Conservation (phyloP, 2,888 invertebrate genomes). For the Lithophane socia region DNA sequence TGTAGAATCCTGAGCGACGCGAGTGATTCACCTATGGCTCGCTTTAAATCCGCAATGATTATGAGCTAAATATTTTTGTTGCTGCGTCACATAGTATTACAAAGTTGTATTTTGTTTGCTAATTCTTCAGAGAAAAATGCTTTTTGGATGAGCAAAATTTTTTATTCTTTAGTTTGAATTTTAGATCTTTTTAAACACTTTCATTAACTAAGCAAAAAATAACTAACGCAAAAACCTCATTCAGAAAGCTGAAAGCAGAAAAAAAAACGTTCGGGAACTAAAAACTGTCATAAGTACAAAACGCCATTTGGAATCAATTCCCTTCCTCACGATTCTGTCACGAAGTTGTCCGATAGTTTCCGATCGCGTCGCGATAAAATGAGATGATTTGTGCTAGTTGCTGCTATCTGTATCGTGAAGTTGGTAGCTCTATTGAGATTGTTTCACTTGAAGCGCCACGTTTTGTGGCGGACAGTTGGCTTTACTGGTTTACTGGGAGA, state of each 20-base stretch:
- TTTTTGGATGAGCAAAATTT: background rate
- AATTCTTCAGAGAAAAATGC: background rate
- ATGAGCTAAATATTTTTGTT: background rate
- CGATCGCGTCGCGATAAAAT: constrained; percentile 49
- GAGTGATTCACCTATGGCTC: too few species aligned
- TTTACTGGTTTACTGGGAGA: background rate
- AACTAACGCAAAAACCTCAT: constrained; percentile 6
- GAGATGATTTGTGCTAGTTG: constrained; percentile 52
- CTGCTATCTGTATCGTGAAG: constrained; percentile 23
- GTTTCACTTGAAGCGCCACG: constrained; percentile 21
- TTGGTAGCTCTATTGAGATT: constrained; percentile 32
- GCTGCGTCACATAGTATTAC: background rate
- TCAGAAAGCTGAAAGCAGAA: background rate
- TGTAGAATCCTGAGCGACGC: too few species aligned
- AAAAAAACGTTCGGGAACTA: background rate
- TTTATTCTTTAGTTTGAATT: too few species aligned
- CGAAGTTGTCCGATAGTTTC: constrained; percentile 54
- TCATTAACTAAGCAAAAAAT: background rate
- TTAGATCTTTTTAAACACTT: background rate
- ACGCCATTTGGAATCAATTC: constrained; percentile 51
- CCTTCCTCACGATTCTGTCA: constrained; percentile 34
- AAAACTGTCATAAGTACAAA: constrained; percentile 31
- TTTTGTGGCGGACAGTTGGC: constrained; percentile 9
- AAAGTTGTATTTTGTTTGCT: too few species aligned
- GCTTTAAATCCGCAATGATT: background rate